These are phyloP conservation scores for Tiliacea aurago DNA, from an alignment of 2,888 invertebrate species.

Conservation along the genomic window DNA sequence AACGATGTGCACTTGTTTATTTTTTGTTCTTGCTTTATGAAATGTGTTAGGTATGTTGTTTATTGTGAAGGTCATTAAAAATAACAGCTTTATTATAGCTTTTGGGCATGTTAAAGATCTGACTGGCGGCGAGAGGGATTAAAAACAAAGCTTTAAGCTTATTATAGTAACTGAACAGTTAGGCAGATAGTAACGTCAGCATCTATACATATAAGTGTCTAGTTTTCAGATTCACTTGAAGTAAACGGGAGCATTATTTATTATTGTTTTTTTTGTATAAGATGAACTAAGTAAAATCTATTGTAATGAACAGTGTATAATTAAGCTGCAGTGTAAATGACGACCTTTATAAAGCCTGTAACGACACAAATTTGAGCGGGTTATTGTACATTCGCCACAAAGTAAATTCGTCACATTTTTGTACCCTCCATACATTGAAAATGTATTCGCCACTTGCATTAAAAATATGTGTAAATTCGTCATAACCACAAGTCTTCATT, in stretches of 20 bases:
- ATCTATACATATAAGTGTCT: background rate
- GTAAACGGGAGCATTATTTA: background rate
- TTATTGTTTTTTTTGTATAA: too few relatives aligned
- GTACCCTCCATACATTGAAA: too few relatives aligned
- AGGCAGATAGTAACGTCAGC: background rate
- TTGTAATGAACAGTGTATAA: too few relatives aligned
- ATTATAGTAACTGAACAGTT: too few relatives aligned
- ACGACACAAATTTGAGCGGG: too few relatives aligned
- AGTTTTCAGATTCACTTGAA: background rate
- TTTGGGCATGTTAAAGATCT: background rate
- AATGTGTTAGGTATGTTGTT: background rate
- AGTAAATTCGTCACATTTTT: too few relatives aligned
- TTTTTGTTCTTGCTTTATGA: background rate
- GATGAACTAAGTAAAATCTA: background rate
- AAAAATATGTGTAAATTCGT: too few relatives aligned
- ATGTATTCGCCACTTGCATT: too few relatives aligned
- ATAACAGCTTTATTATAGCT: background rate
- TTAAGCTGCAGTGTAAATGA: background rate
- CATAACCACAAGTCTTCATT: too few relatives aligned
- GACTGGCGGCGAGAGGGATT: too few relatives aligned
- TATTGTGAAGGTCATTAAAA: slow-evolving; percentile 14
- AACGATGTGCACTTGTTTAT: slow-evolving; percentile 11
- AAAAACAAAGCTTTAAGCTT: too few relatives aligned
- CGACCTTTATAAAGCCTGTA: background rate
- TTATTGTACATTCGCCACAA: too few relatives aligned